Base-by-base conservation (phyloP, 2,113 vertebrate species). In the Poeciliopsis turrubarensis region DNA sequence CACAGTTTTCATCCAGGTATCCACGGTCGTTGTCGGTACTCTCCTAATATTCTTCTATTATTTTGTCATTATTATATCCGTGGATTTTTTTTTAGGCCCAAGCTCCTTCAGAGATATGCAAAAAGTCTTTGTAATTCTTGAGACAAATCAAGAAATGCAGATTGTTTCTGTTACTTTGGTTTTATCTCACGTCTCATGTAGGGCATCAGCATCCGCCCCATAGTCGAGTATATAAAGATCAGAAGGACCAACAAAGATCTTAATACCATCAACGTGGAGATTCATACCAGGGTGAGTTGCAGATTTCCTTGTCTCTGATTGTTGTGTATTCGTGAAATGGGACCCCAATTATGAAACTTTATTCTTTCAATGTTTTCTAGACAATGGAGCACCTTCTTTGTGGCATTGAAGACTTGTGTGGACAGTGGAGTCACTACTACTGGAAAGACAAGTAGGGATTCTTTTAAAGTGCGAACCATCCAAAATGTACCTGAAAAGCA, bases 381-480 rank as follows among this genome's bases (percentile, higher is more conserved):
- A 91, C 95, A 84, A 97, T 98, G 91, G 97, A 98, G 81, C 97
- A 98, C 0, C 89, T 96, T 70, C 92, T 97, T 80, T 94, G 94
- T 67, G 97, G 97, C 4, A 92, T 98, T 85, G 97, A 98, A 93
- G 97, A 98, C 82, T 91, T 98, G 0, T 98, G 97, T 77, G 97
- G 97, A 88, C 97, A 98, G 7, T 98, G 97, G 97, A 95, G 96
- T 78, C 97, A 97, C 92, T 96, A 96, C 86, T 97, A 96, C 86
- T 97, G 96, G 96, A 98, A 96, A 95, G 97, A 98, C 93, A 98
- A 97, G 97, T 98, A 60, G 4, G 29, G 51, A 54, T n/a, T 11
- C 30, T 32, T 29, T 51, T 25, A 44, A 57, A 39, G 4, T 39
- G 17, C 14, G 9, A n/a, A 34, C 19, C 22, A 70, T 17, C 32